Conservation (phyloP, 2,113 vertebrate genomes). For the Conger conger region DNA sequence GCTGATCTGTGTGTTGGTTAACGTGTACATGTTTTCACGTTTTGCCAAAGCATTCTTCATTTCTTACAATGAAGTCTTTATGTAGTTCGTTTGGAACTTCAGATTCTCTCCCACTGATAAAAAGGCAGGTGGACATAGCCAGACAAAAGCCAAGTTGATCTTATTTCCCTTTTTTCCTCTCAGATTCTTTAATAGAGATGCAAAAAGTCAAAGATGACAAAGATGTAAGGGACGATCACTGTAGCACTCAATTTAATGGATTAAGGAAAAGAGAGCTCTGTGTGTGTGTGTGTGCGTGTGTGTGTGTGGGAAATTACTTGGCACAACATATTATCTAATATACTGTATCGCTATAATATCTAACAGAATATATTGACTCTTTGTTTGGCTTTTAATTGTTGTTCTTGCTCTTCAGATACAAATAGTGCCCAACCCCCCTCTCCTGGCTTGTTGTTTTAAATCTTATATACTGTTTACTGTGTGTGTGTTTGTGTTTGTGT, state of each 20-base stretch:
- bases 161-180: conserved; percentile 30
- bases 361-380: too few species aligned
- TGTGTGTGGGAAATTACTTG: too few species aligned
- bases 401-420: too few species aligned
- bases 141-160: conserved; percentile 45
- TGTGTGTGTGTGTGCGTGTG: too few species aligned
- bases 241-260: background rate
- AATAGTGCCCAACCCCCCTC: too few species aligned
- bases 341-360: too few species aligned
- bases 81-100: conserved; percentile 29
- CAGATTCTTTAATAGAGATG: background rate
- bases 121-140: conserved; percentile 52
- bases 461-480: too few species aligned
- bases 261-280: too few species aligned
- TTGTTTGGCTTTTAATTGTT: too few species aligned
- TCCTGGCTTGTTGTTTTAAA: too few species aligned
- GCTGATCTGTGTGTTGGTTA: conserved; percentile 50
- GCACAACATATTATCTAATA: too few species aligned
- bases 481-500: too few species aligned
- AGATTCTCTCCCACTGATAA: conserved; percentile 43
- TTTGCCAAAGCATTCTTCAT: conserved; percentile 49
- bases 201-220: conserved; percentile 7
- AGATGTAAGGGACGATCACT: conserved; percentile 4
- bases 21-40: conserved; percentile 56
- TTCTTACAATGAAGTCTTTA: conserved; percentile 62